Conservation (phyloP, 2,113 vertebrate genomes). For the Oryzias curvinotus region DNA sequence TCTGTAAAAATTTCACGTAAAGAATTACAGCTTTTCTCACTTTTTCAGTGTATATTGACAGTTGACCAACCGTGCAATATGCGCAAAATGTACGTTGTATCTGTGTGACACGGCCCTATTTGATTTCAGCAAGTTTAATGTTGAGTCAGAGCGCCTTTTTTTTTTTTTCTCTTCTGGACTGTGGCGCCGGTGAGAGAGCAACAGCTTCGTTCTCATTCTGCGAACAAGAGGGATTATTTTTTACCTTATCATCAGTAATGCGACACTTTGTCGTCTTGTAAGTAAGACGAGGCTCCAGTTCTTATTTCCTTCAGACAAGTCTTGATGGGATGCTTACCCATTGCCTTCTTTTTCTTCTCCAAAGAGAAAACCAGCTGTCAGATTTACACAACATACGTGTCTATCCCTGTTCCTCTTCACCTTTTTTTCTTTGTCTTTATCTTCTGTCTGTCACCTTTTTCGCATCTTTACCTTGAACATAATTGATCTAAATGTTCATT, state of each 20-base stretch:
- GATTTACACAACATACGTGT: neutral
- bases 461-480: slow-evolving; percentile 14
- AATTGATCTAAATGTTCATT: slow-evolving; percentile 28
- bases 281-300: neutral
- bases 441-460: slow-evolving; percentile 30
- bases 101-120: too few species aligned
- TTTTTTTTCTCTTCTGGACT: neutral
- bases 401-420: neutral
- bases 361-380: neutral
- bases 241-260: neutral
- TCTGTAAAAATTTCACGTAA: too few species aligned
- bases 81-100: too few species aligned
- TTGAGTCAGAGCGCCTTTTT: neutral
- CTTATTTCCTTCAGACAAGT: slow-evolving; percentile 3
- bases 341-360: neutral
- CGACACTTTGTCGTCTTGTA: neutral
- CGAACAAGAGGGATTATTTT: neutral
- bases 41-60: too few species aligned
- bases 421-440: slow-evolving; percentile 7
- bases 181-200: neutral
- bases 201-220: neutral
- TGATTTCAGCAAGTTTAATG: too few species aligned
- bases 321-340: neutral
- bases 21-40: too few species aligned
- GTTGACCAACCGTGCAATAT: too few species aligned